Evolutionary conservation across 2,888 invertebrate genomes (phyloP), one percentile per base, ranked within the genome.

Genomic region (Aphodius sticticus): DNA sequence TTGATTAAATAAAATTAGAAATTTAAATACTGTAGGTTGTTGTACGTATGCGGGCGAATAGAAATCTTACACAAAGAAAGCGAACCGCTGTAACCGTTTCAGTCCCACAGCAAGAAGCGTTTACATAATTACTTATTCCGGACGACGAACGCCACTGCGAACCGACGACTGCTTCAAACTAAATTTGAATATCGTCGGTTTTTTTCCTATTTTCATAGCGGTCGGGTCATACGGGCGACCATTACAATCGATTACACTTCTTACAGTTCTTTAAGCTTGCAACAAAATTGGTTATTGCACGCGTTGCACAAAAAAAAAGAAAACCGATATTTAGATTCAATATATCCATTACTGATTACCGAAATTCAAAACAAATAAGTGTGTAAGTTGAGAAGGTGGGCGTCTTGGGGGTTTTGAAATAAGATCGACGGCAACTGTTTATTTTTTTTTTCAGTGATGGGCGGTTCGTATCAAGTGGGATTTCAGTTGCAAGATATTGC

Each of bases 1-100:
- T 86, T 84, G 86, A 87, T 87, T 86, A 85, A 85, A 85, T 84
- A 83, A 85, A 86, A 87, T 86, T 86, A 86, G 85, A 86, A 86
- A 86, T 86, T 86, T 84, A 85, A 86, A 86, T 78, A 69, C 74
- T 26, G 26, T 26, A 26, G 74, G 12, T 69, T 26, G 53, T 12
- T 53, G 26, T 26, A 53, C 12, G 53, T 53, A 82, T 83, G 83
- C 83, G 82, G 83, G 82, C 76, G 72, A 79, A 77, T 82, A 82
- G 81, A 83, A 82, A 82, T 83, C 83, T 83, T 82, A 81, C 69
- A 36, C 76, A 76, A 74, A 81, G 77, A 78, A 77, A 80, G 75
- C 35, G 35, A 74, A 7, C 36, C 71, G 69, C 71, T 15, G 16
- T 35, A 35, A 6, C 69, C 7, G 16, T 35, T 26, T 74, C 80